phyloP scores from a whole-genome alignment of 1,140 invertebrate species.

The Drosophila nigrodunni region DNA sequence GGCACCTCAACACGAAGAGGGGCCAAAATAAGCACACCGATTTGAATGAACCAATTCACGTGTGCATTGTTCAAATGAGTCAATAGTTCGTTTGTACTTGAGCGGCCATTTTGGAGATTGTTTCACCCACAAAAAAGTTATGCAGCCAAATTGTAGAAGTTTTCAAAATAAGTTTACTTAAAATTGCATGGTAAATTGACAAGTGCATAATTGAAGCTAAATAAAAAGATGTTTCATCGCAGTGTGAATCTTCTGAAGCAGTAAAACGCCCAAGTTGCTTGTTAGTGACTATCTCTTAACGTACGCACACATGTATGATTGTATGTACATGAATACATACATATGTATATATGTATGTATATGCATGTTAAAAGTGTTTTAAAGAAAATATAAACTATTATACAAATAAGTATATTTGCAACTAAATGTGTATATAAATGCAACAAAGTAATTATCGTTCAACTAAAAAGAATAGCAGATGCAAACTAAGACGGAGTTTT shows the following conservation, averaged over 20 bases:
- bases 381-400: constrained; percentile 47
- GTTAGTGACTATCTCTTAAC: constrained; percentile 66
- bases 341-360: constrained; percentile 37
- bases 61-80: constrained; percentile 46
- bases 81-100: constrained; percentile 44
- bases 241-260: constrained; percentile 56
- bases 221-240: constrained; percentile 63
- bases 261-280: constrained; percentile 69
- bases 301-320: constrained; percentile 70
- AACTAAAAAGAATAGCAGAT: constrained; percentile 1
- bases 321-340: constrained; percentile 37
- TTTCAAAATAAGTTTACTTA: constrained; percentile 57
- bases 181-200: constrained; percentile 62
- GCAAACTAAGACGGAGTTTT: constrained; percentile 5
- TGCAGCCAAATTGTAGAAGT: constrained; percentile 75
- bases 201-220: constrained; percentile 62
- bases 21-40: constrained; percentile 23
- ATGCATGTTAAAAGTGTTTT: constrained; percentile 44
- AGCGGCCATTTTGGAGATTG: constrained; percentile 81
- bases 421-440: constrained; percentile 22
- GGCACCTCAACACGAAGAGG: constrained; percentile 4
- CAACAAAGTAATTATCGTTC: constrained; percentile 1
- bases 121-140: constrained; percentile 80
- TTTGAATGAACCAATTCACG: constrained; percentile 40
- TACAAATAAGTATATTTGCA: constrained; percentile 23